A percentile compares a stretch with the other conserved stretches of the same genome.
Evolutionary conservation across 2,888 invertebrate genomes (phyloP).

Genomic region (Callyntrura guangdongensis): DNA sequence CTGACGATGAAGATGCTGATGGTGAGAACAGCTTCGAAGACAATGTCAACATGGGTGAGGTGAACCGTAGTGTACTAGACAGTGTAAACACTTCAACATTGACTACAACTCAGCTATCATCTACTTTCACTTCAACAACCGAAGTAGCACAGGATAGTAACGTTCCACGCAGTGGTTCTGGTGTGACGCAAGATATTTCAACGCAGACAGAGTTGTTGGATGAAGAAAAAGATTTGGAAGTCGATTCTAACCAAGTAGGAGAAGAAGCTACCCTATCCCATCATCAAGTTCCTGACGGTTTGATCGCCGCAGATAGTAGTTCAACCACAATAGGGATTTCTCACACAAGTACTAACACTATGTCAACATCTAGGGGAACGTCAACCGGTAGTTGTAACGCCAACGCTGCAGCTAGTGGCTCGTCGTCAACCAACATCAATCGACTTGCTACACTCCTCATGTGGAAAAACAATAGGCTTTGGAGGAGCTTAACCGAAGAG

Average conservation of each 20-base stretch:
- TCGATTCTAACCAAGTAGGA: constrained; percentile 41
- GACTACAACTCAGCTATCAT: constrained; percentile 63
- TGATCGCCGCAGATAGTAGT: constrained; percentile 71
- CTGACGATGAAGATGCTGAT: constrained; percentile 59
- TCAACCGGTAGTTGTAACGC: constrained; percentile 59
- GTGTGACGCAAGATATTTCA: constrained; percentile 79
- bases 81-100: constrained; percentile 71
- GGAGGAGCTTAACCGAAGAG: constrained; percentile 85
- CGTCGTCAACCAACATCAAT: constrained; percentile 78
- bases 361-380: constrained; percentile 77
- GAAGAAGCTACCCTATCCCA: constrained; percentile 70
- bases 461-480: constrained; percentile 84
- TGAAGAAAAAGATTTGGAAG: constrained; percentile 78
- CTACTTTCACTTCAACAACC: constrained; percentile 58
- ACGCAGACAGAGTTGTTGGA: constrained; percentile 81
- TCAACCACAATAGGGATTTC: constrained; percentile 76
- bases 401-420: constrained; percentile 55
- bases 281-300: constrained; percentile 71
- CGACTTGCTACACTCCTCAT: constrained; percentile 84
- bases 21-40: constrained; percentile 25
- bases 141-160: background rate
- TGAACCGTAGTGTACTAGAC: constrained; percentile 74
- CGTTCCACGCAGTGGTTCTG: constrained; percentile 41
- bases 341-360: constrained; percentile 76
- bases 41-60: constrained; percentile 55